Evolutionary conservation across 2,797 vertebrate genomes (phyloP), one percentile per base, ranked within the genome.

Genomic region (Pipistrellus pygmaeus): DNA sequence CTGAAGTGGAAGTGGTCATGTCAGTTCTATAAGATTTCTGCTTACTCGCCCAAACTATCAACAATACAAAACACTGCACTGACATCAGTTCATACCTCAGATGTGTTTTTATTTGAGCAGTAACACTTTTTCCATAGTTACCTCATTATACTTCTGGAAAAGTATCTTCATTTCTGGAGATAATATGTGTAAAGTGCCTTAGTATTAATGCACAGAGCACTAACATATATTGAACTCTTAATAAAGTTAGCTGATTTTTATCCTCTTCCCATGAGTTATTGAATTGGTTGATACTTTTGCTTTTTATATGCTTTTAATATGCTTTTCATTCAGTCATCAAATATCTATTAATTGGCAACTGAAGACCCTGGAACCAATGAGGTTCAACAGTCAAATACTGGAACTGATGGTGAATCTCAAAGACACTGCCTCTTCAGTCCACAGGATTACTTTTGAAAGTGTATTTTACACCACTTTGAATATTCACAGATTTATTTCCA

Each of bases 291-390:
- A 38, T 90, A 77, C 32, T 71, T 57, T 1, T 82, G 23, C 41
- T 55, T 90, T 68, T 60, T 80, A 44, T 8, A 88, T 88, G 38
- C 46, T 69, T 90, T 68, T 82, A 82, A 64, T 78, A 88, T 69
- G 17, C 2, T 48, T 88, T 66, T 87, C 77, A 82, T 60, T 72
- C n/a, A 51, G 7, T 35, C 66, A 78, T 75, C 20, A 91, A 75
- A 73, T 78, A 90, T 73, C 41, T 75, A 68, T 86, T 83, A 83
- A 88, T 51, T 86, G 6, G 4, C 38, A 38, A 38, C 38, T 38
- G 5, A 38, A 38, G 38, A 46, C 46, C 13, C 17, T 25, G 44
- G 15, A 81, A 68, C 17, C 55, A 55, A 6, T 3, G 5, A 84
- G 69, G 15, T 69, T 89, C 55, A 48, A 88, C 66, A 30, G 48